Percentiles rank a stretch among this genome's conserved stretches.
phyloP scores from a whole-genome alignment of 1,140 invertebrate species.

The Melipona quadrifasciata region DNA sequence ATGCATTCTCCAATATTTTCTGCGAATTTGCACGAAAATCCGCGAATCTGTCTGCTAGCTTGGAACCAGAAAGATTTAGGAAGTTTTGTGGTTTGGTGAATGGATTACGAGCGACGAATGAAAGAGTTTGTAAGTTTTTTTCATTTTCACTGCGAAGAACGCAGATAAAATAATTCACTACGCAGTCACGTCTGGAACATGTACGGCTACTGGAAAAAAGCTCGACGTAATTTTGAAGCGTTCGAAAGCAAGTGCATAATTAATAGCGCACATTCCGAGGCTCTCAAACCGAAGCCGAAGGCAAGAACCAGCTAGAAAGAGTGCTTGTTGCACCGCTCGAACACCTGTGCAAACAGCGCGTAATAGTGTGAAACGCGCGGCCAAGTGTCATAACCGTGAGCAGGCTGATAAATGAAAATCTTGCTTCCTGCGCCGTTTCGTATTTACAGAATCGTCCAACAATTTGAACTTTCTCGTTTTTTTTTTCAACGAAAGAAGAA shows the following conservation, averaged over 20 bases:
- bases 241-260: background rate
- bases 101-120: background rate
- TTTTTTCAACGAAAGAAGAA: rapidly evolving
- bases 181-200: background rate
- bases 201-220: background rate
- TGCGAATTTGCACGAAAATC: too few relatives aligned
- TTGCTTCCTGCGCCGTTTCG: conserved; percentile 14
- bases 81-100: background rate
- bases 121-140: too few relatives aligned
- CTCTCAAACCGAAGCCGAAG: conserved; percentile 31
- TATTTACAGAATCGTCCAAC: background rate
- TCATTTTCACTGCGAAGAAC: background rate
- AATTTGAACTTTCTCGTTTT: background rate
- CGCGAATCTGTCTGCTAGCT: too few relatives aligned
- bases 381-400: conserved; percentile 41
- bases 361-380: conserved; percentile 37
- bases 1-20: too few relatives aligned
- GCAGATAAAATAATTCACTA: background rate
- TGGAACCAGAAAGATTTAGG: background rate
- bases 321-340: conserved; percentile 15
- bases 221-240: background rate
- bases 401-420: conserved; percentile 48
- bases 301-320: conserved; percentile 9
- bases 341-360: conserved; percentile 60
- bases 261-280: conserved; percentile 5